phyloP scores from a whole-genome alignment of 2,113 vertebrate genomes.

The Lontra canadensis region DNA sequence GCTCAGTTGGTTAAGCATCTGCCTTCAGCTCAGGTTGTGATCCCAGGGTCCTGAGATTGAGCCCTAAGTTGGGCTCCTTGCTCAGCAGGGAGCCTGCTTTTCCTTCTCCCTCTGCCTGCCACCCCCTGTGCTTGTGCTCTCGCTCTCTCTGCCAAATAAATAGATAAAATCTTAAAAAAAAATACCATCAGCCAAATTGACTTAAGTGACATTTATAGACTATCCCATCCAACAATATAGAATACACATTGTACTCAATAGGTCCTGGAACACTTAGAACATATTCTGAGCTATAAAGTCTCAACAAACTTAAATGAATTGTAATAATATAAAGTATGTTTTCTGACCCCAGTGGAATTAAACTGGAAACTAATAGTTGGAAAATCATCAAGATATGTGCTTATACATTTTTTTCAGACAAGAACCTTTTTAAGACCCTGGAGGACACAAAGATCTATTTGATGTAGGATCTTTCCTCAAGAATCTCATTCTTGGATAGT shows the following conservation, averaged over 20 bases:
- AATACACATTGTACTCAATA: neutral
- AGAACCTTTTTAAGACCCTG: neutral
- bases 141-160: too few species aligned
- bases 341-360: neutral
- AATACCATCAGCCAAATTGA: neutral
- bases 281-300: neutral
- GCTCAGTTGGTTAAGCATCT: neutral
- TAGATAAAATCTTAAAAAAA: too few species aligned
- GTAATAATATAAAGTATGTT: neutral
- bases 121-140: too few species aligned
- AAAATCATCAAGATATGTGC: neutral
- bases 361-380: neutral
- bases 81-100: too few species aligned
- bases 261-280: neutral
- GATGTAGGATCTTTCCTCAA: neutral
- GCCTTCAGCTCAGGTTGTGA: neutral
- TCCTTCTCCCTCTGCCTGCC: too few species aligned
- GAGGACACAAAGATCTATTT: neutral
- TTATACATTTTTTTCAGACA: neutral
- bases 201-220: neutral
- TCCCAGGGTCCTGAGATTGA: too few species aligned
- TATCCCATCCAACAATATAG: neutral
- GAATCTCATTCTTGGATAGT: neutral
- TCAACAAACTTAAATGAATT: neutral
- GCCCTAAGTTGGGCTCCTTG: too few species aligned